phyloP scores from a whole-genome alignment of 2,888 invertebrate species.

The Disparrhopalites patrizii region DNA sequence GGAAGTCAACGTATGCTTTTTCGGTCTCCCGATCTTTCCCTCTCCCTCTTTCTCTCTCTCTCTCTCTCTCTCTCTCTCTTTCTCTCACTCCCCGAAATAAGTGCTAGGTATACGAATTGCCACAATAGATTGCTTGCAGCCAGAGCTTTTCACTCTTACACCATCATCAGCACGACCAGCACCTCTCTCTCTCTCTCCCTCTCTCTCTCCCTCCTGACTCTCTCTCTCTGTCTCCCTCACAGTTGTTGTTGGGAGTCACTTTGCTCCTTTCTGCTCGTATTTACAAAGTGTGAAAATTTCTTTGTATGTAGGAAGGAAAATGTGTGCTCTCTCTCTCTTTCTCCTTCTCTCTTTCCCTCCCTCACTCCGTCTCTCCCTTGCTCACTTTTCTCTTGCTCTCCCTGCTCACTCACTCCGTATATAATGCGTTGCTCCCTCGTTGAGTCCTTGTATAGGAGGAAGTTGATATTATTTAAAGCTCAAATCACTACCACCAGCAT shows the following conservation, averaged over 20 bases:
- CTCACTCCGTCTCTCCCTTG: no score
- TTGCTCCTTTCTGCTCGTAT: slow-evolving; percentile 5
- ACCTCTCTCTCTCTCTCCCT: neutral
- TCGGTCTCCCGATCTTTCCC: neutral
- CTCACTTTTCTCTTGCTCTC: no score
- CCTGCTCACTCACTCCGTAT: no score
- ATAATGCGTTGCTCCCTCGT: no score
- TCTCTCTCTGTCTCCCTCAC: no score
- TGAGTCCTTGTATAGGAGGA: no score
- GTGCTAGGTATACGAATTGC: neutral
- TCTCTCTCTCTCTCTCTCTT: neutral
- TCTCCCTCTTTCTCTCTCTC: neutral
- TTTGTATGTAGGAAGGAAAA: slow-evolving; percentile 8
- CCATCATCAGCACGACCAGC: neutral
- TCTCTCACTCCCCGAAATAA: neutral
- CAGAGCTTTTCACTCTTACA: slow-evolving; percentile 2
- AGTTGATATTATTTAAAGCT: neutral
- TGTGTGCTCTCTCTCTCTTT: neutral
- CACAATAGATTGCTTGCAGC: no score
- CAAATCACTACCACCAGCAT: no score
- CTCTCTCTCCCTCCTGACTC: neutral
- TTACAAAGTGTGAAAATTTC: slow-evolving; percentile 15
- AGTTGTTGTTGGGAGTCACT: slow-evolving; percentile 4
- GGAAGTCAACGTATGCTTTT: slow-evolving; percentile 14
- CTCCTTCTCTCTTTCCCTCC: neutral